Evolutionary conservation across 1,140 invertebrate genomes (phyloP), one percentile per base, ranked within the genome.

Genomic region (Diorhabda sublineata): DNA sequence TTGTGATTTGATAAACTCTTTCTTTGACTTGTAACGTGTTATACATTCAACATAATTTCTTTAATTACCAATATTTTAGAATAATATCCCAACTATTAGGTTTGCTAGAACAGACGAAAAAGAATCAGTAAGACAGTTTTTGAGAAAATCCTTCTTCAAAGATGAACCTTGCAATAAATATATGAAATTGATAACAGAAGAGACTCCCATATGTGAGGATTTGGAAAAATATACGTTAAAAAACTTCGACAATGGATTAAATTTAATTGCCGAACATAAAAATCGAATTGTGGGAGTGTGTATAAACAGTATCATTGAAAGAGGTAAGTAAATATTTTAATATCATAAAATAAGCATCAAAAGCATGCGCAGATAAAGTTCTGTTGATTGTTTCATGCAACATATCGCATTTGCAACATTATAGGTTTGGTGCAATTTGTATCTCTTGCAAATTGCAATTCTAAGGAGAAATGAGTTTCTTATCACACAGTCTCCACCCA

Each of bases 101-200:
- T 9, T 56, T 6, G 63, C 63, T 11, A 47, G 11, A 26, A 42
- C 11, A 52, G 52, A 64, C n/a, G 44, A 62, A 6, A 45, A 62
- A 62, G 6, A 62, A 7, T 6, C 42, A 62, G 44, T 62, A 9
- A 8, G 42, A 44, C 42, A 5, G 3, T 45, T 4, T 44, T 11
- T 62, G 8, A 42, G 61, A 11, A 43, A 42, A 45, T 11, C 11
- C n/a, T 62, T 62, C n/a, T 62, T 44, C 61, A 62, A 62, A 44
- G 42, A 62, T 44, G 61, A 62, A 44, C 61, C 61, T 44, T 5
- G 7, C 4, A 44, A 45, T 11, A 11, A 7, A 44, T 44, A 42
- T 45, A 2, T 62, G 42, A 8, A 45, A 11, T n/a, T 62, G 26
- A n/a, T 62, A 45, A 62, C 42, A 9, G 43, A 62, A 4, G 61